phyloP scores from a whole-genome alignment of 2,888 invertebrate genomes.

The Lepidocyrtinus sp. region DNA sequence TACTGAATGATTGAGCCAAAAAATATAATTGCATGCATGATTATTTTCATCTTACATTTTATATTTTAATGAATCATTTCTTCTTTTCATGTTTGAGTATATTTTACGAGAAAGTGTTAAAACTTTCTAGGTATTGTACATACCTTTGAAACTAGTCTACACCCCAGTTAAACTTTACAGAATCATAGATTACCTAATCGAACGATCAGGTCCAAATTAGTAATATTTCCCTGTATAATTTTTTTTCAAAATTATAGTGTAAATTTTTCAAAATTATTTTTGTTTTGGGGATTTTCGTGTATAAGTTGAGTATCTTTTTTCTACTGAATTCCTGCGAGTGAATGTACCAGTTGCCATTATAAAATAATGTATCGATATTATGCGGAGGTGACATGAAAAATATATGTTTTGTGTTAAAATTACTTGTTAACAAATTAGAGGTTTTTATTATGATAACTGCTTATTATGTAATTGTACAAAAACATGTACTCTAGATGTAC shows the following conservation, averaged over 20 bases:
- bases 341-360: conserved; percentile 31
- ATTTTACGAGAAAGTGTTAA: not conserved
- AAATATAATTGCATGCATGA: not conserved
- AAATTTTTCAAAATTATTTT: too few relatives aligned
- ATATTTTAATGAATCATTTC: not conserved
- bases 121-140: not conserved
- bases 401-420: not conserved
- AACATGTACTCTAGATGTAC: conserved; percentile 5
- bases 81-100: not conserved
- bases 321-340: too few relatives aligned
- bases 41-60: not conserved
- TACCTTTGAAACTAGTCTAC: conserved; percentile 9
- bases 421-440: conserved; percentile 1
- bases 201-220: too few relatives aligned
- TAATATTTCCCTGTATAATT: too few relatives aligned
- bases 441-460: conserved; percentile 16
- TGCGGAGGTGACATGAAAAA: not conserved
- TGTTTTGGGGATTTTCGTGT: too few relatives aligned
- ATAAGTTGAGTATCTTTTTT: too few relatives aligned
- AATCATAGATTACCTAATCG: too few relatives aligned
- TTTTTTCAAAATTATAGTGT: too few relatives aligned
- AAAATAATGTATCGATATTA: too few relatives aligned
- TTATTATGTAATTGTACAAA: conserved; percentile 42
- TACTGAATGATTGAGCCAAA: not conserved
- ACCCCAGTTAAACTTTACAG: too few relatives aligned